Evolutionary conservation across 2,888 invertebrate species (phyloP).

Genomic region (Spatulosminthurus flaviceps): DNA sequence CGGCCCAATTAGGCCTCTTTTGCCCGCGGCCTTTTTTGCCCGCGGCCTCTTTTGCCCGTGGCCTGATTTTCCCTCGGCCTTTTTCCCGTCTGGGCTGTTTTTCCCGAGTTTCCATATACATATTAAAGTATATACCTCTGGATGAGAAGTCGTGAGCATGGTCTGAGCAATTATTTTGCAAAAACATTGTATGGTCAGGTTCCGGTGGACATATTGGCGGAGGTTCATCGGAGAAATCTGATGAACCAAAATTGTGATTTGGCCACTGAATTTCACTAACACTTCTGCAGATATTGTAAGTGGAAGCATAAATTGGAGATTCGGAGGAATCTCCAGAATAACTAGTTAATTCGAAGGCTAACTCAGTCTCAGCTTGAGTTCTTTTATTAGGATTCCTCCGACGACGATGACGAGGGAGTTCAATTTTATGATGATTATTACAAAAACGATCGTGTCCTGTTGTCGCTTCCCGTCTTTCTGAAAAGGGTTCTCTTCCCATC

Average conservation of each 20-base stretch:
- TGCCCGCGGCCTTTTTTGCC: no score
- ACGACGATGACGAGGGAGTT: conserved; percentile 50
- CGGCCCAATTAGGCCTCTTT: no score
- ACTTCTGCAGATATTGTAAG: conserved; percentile 43
- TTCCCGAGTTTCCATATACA: no score
- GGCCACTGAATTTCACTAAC: conserved; percentile 51
- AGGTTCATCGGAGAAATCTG: neutral
- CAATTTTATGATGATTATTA: conserved; percentile 42
- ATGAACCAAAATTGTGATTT: conserved; percentile 28
- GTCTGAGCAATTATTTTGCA: conserved; percentile 32
- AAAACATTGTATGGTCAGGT: conserved; percentile 41
- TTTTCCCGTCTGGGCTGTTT: no score
- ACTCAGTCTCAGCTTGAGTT: conserved; percentile 49
- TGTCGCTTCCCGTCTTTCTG: conserved; percentile 46
- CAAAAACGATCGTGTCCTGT: conserved; percentile 56
- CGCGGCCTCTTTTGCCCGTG: no score
- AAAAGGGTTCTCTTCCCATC: conserved; percentile 31
- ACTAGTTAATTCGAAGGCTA: conserved; percentile 50
- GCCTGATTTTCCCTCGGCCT: no score
- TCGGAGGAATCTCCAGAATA: conserved; percentile 48
- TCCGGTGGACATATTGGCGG: conserved; percentile 37
- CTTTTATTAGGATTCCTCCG: conserved; percentile 46
- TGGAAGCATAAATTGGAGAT: conserved; percentile 39
- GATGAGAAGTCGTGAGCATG: conserved; percentile 33
- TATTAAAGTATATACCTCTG: conserved; percentile 20